These are phyloP conservation scores for Tiliacea citrago DNA, from an alignment of 2,888 invertebrate genomes.

Conservation along the genomic window DNA sequence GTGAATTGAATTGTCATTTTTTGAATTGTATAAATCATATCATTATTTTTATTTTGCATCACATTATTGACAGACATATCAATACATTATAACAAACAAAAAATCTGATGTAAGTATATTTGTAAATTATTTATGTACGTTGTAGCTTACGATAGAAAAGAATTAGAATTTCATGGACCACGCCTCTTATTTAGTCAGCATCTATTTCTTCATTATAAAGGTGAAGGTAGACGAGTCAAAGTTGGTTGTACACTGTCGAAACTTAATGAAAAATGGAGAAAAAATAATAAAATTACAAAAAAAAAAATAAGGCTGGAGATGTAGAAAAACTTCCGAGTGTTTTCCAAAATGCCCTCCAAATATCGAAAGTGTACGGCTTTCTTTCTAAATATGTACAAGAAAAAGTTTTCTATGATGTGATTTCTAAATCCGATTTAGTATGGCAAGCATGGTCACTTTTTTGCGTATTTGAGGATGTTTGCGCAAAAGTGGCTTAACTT, in stretches of 20 bases:
- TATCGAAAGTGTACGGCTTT: conserved; percentile 53
- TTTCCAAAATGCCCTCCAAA: conserved; percentile 42
- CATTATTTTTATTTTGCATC: conserved; percentile 36
- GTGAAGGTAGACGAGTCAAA: conserved; percentile 60
- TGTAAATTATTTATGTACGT: conserved; percentile 43
- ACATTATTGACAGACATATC: conserved; percentile 34
- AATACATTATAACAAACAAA: conserved; percentile 20
- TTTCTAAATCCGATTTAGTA: conserved; percentile 22
- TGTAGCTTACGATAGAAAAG: conserved; percentile 48
- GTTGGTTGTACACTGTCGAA: conserved; percentile 50
- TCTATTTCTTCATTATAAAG: conserved; percentile 52
- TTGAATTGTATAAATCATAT: conserved; percentile 12
- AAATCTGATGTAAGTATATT: conserved; percentile 27
- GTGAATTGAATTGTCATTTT: conserved; percentile 27
- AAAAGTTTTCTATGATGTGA: conserved; percentile 42
- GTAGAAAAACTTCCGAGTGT: conserved; percentile 15
- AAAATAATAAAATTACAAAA: conserved; percentile 15
- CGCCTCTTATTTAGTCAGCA: conserved; percentile 58
- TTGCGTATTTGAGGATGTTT: conserved; percentile 39
- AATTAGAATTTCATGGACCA: conserved; percentile 44
- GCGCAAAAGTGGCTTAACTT: conserved; percentile 19
- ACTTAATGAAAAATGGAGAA: conserved; percentile 11
- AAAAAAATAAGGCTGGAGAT: conserved; percentile 7
- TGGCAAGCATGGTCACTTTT: conserved; percentile 35
- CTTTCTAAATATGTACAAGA: conserved; percentile 44